Conservation (phyloP, 2,113 vertebrate species). For the Trogon melanurus region DNA sequence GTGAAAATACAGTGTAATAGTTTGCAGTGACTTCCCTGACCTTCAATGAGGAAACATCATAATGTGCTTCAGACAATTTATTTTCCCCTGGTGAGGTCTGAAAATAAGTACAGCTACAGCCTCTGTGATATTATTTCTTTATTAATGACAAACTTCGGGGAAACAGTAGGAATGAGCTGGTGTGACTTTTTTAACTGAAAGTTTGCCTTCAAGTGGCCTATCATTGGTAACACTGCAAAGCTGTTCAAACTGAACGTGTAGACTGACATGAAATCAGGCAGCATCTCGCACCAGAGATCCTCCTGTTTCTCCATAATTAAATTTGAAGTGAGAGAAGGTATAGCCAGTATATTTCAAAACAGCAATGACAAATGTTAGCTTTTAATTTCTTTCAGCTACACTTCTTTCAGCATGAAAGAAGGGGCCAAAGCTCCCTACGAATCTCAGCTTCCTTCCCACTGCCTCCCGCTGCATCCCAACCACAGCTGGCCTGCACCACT, state of each 20-base stretch:
- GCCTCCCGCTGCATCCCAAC: not conserved
- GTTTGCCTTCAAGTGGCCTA: not conserved
- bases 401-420: not conserved
- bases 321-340: not conserved
- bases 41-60: not conserved
- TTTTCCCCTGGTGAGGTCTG: not conserved
- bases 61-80: not conserved
- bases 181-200: not conserved
- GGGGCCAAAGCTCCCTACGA: not conserved
- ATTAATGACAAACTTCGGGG: not conserved
- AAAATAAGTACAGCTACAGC: not conserved
- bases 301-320: not conserved
- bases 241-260: not conserved
- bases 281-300: not conserved
- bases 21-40: not conserved
- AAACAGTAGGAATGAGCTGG: not conserved
- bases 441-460: not conserved
- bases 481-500: not conserved
- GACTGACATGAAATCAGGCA: not conserved
- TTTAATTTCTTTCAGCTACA: not conserved
- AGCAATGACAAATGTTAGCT: not conserved
- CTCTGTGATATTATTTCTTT: not conserved
- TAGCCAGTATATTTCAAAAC: not conserved
- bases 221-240: not conserved
- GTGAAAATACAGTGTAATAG: not conserved